Evolutionary conservation across 2,888 invertebrate genomes (phyloP).

Genomic region (Eurois occulta): DNA sequence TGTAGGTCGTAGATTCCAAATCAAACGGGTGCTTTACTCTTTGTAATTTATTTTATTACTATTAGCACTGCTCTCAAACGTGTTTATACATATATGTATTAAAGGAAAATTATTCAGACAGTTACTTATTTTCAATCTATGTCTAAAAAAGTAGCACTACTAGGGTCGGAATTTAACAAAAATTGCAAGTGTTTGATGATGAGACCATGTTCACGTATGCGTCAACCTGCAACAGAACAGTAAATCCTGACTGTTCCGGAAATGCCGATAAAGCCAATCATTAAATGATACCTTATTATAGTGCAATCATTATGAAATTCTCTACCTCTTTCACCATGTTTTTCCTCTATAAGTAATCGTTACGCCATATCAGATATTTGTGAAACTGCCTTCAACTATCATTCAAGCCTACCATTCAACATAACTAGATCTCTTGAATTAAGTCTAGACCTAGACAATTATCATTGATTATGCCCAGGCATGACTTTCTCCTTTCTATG

Average conservation of each 20-base stretch:
- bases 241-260: slow-evolving; percentile 22
- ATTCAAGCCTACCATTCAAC: neutral
- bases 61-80: no score
- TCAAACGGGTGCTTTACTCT: no score
- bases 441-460: slow-evolving; percentile 1
- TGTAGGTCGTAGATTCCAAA: no score
- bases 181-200: neutral
- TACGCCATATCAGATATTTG: neutral
- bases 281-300: neutral
- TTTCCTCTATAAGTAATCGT: neutral
- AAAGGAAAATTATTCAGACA: neutral
- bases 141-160: neutral
- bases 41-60: no score
- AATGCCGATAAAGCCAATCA: slow-evolving; percentile 21
- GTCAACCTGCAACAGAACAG: slow-evolving; percentile 7
- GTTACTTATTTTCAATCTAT: neutral
- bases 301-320: slow-evolving; percentile 35
- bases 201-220: slow-evolving; percentile 4
- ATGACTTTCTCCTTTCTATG: slow-evolving; percentile 2
- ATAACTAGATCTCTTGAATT: slow-evolving; percentile 16
- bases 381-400: neutral
- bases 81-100: no score
- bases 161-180: neutral
- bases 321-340: slow-evolving; percentile 39
- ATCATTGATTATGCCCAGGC: neutral